phyloP scores from a whole-genome alignment of 1,140 invertebrate genomes.

The Galleria mellonella region DNA sequence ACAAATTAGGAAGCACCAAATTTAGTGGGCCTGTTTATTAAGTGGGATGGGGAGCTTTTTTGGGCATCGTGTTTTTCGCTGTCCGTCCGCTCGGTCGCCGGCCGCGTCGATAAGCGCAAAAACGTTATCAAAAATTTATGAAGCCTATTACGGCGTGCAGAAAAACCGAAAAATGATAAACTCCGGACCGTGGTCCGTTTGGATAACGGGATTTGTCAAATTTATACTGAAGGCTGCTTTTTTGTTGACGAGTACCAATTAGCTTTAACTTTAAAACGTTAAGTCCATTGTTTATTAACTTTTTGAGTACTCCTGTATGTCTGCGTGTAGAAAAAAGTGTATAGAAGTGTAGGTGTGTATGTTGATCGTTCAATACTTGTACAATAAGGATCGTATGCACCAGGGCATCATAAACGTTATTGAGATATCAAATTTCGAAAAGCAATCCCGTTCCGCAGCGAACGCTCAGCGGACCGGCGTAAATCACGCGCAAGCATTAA shows the following conservation, averaged over 20 bases:
- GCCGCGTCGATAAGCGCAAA: slow-evolving; percentile 41
- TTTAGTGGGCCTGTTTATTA: not conserved
- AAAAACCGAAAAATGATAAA: slow-evolving; percentile 64
- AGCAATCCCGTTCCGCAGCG: slow-evolving; percentile 45
- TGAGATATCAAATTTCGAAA: slow-evolving; percentile 71
- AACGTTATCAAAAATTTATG: slow-evolving; percentile 66
- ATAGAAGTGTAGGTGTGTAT: too few species aligned
- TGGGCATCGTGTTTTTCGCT: slow-evolving; percentile 18
- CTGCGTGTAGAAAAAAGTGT: too few species aligned
- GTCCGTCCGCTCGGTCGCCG: slow-evolving; percentile 12
- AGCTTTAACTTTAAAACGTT: slow-evolving; percentile 43
- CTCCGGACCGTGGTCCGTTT: slow-evolving; percentile 23
- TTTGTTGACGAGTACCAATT: slow-evolving; percentile 43
- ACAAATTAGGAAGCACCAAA: too few species aligned
- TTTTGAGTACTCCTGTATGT: too few species aligned
- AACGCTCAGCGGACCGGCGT: slow-evolving; percentile 27
- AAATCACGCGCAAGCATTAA: slow-evolving; percentile 64
- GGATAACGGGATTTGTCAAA: slow-evolving; percentile 52
- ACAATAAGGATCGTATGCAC: slow-evolving; percentile 16
- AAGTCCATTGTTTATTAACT: not conserved
- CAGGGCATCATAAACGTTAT: slow-evolving; percentile 57
- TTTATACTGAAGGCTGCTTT: slow-evolving; percentile 38
- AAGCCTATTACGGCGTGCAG: slow-evolving; percentile 48
- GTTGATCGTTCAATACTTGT: too few species aligned
- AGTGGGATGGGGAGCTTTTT: slow-evolving; percentile 1